Evolutionary conservation across 2,888 invertebrate genomes (phyloP).

Genomic region (Eupithecia abbreviata): DNA sequence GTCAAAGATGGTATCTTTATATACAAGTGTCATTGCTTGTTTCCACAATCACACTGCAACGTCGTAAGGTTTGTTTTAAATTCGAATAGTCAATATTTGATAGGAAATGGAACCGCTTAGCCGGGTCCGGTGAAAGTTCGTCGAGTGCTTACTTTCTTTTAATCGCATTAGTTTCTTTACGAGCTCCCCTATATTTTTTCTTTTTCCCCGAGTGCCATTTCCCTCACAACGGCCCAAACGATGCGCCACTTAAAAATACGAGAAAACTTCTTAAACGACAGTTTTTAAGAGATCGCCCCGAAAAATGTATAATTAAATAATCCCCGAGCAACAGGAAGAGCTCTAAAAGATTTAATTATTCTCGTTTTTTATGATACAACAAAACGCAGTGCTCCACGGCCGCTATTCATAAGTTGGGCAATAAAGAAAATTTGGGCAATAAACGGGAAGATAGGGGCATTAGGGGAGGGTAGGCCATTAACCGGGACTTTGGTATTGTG

Average conservation of each 20-base stretch:
- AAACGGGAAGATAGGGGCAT: constrained; percentile 58
- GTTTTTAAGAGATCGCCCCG: constrained; percentile 47
- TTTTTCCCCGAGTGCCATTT: constrained; percentile 36
- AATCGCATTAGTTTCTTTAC: constrained; percentile 31
- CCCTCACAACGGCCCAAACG: constrained; percentile 37
- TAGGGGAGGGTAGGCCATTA: constrained; percentile 54
- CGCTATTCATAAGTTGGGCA: constrained; percentile 62
- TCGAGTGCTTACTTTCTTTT: constrained; percentile 20
- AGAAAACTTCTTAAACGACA: constrained; percentile 45
- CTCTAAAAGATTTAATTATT: constrained; percentile 56
- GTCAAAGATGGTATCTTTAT: neutral
- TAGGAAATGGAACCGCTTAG: constrained; percentile 1
- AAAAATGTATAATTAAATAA: constrained; percentile 51
- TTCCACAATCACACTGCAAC: neutral
- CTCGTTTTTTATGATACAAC: constrained; percentile 50
- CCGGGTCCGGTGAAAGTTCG: constrained; percentile 4
- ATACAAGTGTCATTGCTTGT: neutral
- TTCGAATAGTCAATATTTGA: neutral
- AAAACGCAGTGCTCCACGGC: constrained; percentile 42
- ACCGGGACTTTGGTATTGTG: constrained; percentile 61
- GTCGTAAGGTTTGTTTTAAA: neutral
- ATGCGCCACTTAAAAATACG: constrained; percentile 39
- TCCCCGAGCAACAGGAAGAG: constrained; percentile 48
- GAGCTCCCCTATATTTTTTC: constrained; percentile 39
- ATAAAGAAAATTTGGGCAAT: constrained; percentile 67